These are phyloP conservation scores for Tragelaphus buxtoni DNA, from an alignment of 2,113 vertebrate genomes.

Conservation along the genomic window DNA sequence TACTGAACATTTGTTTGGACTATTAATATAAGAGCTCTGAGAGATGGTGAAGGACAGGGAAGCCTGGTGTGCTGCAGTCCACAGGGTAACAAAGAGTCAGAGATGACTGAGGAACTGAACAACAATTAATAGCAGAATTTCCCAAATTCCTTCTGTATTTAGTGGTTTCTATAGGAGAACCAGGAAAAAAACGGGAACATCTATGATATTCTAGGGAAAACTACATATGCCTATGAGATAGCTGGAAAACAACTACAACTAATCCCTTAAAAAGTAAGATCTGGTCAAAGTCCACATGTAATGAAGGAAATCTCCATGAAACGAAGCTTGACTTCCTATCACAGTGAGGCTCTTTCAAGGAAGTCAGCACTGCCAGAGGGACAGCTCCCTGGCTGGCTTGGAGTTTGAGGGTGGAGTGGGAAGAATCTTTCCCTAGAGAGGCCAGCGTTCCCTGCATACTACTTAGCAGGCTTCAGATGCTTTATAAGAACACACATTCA, in stretches of 20 bases:
- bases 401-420: rapidly evolving
- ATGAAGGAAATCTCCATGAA: not conserved
- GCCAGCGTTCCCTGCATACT: not conserved
- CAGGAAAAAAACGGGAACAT: not conserved
- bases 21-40: not conserved
- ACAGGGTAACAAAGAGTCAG: not conserved
- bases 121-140: not conserved
- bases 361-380: conserved; percentile 13
- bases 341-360: not conserved
- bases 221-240: not conserved
- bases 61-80: not conserved
- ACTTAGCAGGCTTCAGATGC: not conserved
- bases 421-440: not conserved
- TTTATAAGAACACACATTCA: not conserved
- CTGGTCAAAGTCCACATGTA: not conserved
- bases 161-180: not conserved
- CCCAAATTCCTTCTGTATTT: not conserved
- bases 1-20: not conserved
- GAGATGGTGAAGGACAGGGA: not conserved
- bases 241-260: not conserved
- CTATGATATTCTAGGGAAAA: not conserved
- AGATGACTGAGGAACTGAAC: not conserved
- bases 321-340: not conserved
- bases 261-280: not conserved
- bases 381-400: conserved; percentile 37